phyloP scores from a whole-genome alignment of 2,113 vertebrate genomes.

The Halcyon malimbica region DNA sequence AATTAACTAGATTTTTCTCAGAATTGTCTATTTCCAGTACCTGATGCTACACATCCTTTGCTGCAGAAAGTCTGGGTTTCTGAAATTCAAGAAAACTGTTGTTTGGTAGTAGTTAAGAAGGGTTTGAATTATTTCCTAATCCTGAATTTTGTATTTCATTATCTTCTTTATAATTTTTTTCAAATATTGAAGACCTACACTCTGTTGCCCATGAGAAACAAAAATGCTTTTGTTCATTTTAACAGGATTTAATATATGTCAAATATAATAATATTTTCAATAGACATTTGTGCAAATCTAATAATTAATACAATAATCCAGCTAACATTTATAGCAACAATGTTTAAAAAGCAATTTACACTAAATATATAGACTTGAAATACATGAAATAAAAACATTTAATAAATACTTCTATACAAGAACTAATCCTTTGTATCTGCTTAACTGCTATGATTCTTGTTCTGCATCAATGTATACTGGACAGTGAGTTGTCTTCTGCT shows the following conservation, averaged over 20 bases:
- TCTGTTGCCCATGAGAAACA: not conserved
- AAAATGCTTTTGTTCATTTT: not conserved
- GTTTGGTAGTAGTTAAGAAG: accelerated
- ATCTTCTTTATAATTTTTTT: not conserved
- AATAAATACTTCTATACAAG: not conserved
- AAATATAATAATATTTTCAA: not conserved
- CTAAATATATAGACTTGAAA: not conserved
- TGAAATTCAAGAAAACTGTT: not conserved
- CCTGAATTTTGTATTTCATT: not conserved
- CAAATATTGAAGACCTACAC: not conserved
- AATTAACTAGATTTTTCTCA: not conserved
- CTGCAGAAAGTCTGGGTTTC: not conserved
- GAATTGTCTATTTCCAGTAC: not conserved
- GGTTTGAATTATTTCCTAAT: not conserved
- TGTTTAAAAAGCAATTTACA: not conserved
- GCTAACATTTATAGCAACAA: not conserved
- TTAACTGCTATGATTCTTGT: not conserved
- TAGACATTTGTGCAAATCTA: not conserved
- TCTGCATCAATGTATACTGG: not conserved
- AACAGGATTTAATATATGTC: not conserved
- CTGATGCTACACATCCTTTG: not conserved
- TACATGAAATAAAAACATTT: not conserved
- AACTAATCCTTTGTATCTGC: not conserved
- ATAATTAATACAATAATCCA: not conserved
- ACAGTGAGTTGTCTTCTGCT: not conserved